Evolutionary conservation across 2,113 vertebrate species (phyloP).

Genomic region (Stigmatopora argus): DNA sequence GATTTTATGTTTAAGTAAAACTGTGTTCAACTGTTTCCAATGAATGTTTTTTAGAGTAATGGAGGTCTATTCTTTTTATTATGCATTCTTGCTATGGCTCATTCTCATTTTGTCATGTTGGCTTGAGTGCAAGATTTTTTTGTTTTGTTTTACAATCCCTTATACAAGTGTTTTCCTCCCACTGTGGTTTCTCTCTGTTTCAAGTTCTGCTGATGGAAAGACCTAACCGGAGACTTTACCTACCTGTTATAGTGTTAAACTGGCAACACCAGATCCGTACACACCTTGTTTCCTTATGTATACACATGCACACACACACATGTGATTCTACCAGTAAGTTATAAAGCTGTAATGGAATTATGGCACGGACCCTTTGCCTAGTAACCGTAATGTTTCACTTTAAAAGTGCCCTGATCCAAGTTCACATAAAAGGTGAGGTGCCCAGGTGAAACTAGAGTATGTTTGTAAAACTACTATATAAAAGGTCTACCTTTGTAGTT

Average conservation of each 20-base stretch:
- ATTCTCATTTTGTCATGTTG: neutral
- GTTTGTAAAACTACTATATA: slow-evolving; percentile 19
- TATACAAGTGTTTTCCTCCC: neutral
- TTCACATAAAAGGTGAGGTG: slow-evolving; percentile 61
- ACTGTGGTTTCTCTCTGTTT: neutral
- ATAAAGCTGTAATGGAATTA: slow-evolving; percentile 67
- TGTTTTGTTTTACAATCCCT: neutral
- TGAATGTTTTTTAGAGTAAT: too few relatives aligned
- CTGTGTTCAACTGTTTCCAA: too few relatives aligned
- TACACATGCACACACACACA: slow-evolving; percentile 29
- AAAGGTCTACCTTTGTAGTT: too few relatives aligned
- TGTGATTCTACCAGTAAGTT: slow-evolving; percentile 58
- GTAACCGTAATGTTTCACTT: slow-evolving; percentile 70
- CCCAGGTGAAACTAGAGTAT: slow-evolving; percentile 16
- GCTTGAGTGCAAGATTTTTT: neutral
- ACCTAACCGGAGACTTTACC: neutral
- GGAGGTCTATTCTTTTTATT: too few relatives aligned
- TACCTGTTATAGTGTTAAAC: slow-evolving; percentile 5
- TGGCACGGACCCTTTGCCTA: slow-evolving; percentile 54
- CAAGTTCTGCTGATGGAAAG: neutral
- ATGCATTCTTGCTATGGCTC: too few relatives aligned
- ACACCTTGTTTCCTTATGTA: slow-evolving; percentile 29
- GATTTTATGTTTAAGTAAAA: too few relatives aligned
- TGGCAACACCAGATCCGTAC: slow-evolving; percentile 30
- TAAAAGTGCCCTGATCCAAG: slow-evolving; percentile 59